Conservation (phyloP, 1,140 invertebrate genomes). For the Drosophila persimilis region DNA sequence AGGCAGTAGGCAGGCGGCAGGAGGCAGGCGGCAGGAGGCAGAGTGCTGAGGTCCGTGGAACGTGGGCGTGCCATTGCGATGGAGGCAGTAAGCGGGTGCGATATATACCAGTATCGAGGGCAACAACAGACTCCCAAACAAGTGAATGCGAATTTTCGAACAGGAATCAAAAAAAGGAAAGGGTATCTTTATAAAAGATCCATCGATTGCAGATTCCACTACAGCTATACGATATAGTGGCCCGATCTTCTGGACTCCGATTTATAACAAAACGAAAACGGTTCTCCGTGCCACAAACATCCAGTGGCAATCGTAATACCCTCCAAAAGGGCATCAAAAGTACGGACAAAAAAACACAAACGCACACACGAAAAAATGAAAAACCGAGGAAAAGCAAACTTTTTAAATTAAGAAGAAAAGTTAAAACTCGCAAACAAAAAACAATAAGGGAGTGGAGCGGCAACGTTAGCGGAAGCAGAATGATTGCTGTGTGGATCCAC, state of each 20-base stretch:
- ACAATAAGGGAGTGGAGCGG: constrained; percentile 12
- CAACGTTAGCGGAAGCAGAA: neutral
- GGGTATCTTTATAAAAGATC: no score
- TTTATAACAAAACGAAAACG: no score
- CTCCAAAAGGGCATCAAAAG: no score
- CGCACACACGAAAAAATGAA: neutral
- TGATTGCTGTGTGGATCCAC: constrained; percentile 30
- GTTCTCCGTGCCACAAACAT: no score
- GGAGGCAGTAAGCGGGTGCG: no score
- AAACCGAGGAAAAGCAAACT: constrained; percentile 56
- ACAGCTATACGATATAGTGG: no score
- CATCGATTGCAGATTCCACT: no score
- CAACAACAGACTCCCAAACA: constrained; percentile 53
- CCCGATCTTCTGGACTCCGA: no score
- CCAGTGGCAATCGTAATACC: no score
- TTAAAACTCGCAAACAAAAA: constrained; percentile 69
- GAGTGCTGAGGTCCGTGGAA: constrained; percentile 12
- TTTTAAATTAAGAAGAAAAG: constrained; percentile 80
- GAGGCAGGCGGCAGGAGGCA: no score
- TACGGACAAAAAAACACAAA: constrained; percentile 22
- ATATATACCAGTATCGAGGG: constrained; percentile 19
- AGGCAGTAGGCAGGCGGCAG: no score
- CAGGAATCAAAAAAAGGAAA: constrained; percentile 41
- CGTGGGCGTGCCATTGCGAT: constrained; percentile 28
- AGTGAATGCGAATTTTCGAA: constrained; percentile 64